A percentile compares a stretch with the other conserved stretches of the same genome.
These are phyloP conservation scores for Acyrthosiphon pisum DNA, from an alignment of 1,140 invertebrate genomes.

Conservation along the genomic window DNA sequence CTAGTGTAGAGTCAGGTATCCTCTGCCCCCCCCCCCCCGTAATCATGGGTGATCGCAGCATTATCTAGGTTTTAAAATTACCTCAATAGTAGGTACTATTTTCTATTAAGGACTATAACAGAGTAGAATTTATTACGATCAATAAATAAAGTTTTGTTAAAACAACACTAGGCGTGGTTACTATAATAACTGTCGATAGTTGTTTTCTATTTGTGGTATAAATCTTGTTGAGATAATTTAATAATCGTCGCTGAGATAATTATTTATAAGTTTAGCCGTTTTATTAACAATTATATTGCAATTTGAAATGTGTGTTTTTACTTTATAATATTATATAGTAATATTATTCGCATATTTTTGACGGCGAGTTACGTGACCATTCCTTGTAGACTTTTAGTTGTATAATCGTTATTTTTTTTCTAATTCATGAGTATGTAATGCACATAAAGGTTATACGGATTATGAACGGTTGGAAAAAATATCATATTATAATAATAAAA, in stretches of 20 bases:
- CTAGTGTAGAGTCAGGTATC: not conserved
- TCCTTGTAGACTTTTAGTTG: not conserved
- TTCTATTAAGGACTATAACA: not conserved
- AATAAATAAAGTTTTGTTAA: not conserved
- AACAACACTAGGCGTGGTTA: not conserved
- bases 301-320: not conserved
- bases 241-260: not conserved
- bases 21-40: no score
- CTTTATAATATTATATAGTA: not conserved
- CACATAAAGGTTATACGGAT: not conserved
- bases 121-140: not conserved
- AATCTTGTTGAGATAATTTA: not conserved
- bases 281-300: not conserved
- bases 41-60: not conserved
- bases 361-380: not conserved
- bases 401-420: constrained; percentile 1
- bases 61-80: not conserved
- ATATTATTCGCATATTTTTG: not conserved
- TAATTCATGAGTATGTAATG: not conserved
- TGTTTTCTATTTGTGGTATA: not conserved
- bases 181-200: not conserved
- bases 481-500: not conserved
- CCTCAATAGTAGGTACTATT: not conserved
- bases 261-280: not conserved
- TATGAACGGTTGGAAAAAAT: not conserved